These are phyloP conservation scores for Diprion similis DNA, from an alignment of 1,140 invertebrate genomes.

Conservation along the genomic window DNA sequence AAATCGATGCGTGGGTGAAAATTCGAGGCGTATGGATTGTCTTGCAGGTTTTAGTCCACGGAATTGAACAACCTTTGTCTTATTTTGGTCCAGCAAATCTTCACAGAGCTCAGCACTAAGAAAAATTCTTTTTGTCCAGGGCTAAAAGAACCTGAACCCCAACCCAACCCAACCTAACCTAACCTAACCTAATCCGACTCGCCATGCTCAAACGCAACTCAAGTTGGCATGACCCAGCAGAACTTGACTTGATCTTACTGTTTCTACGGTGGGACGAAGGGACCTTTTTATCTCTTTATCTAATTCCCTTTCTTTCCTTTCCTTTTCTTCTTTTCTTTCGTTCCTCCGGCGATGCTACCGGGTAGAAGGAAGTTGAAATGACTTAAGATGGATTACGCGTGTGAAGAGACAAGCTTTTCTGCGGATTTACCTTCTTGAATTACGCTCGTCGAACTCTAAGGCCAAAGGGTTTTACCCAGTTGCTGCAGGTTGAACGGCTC, in stretches of 20 bases:
- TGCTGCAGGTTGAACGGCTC: no score
- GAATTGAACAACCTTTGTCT: neutral
- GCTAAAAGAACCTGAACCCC: no score
- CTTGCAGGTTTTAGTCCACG: neutral
- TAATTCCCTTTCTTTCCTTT: neutral
- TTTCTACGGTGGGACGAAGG: neutral
- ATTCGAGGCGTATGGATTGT: no score
- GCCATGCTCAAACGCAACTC: neutral
- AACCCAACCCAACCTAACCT: neutral
- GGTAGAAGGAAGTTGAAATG: neutral
- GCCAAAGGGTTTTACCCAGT: no score
- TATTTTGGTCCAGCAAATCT: neutral
- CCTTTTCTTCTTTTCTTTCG: neutral
- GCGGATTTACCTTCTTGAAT: neutral
- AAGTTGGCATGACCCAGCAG: neutral
- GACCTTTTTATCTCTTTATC: neutral
- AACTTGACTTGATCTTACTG: neutral
- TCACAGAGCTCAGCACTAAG: neutral
- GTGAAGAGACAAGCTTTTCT: neutral
- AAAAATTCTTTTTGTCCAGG: neutral
- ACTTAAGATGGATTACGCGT: constrained; percentile 7
- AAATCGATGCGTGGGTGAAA: no score
- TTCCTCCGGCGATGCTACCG: neutral
- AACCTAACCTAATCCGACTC: neutral
- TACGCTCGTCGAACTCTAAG: neutral